phyloP scores from a whole-genome alignment of 64 coral and sea anemone genomes.

The Dendrophyllia cribrosa region DNA sequence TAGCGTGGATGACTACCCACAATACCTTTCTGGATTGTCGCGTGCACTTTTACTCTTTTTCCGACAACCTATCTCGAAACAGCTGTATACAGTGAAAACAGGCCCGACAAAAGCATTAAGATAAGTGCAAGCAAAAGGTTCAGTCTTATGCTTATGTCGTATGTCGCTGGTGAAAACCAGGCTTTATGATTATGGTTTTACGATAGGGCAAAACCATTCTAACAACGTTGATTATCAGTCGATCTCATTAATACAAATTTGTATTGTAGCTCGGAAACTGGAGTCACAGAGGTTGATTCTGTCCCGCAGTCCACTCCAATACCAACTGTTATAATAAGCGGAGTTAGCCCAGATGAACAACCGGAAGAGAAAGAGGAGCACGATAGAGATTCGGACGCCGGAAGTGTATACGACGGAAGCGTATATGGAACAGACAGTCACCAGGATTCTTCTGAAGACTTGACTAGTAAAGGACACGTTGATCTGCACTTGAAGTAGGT shows the following conservation, averaged over 20 bases:
- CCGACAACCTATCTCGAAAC: too few species aligned
- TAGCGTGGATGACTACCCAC: too few species aligned
- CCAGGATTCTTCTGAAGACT: slow-evolving; percentile 67
- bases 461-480: slow-evolving; percentile 73
- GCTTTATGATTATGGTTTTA: too few species aligned
- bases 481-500: slow-evolving; percentile 73
- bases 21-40: too few species aligned
- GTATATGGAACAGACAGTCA: slow-evolving; percentile 55
- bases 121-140: too few species aligned
- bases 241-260: not conserved
- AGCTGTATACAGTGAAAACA: too few species aligned
- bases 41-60: too few species aligned
- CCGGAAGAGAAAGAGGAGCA: slow-evolving; percentile 23
- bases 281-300: slow-evolving; percentile 21
- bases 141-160: too few species aligned
- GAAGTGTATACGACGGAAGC: slow-evolving; percentile 83
- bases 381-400: slow-evolving; percentile 69
- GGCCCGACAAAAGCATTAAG: too few species aligned
- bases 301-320: not conserved
- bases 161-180: too few species aligned
- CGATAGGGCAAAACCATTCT: too few species aligned
- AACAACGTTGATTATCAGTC: too few species aligned
- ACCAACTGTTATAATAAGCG: slow-evolving; percentile 4
- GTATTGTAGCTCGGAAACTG: not conserved
- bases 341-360: not conserved